A percentile compares a stretch with the other conserved stretches of the same genome.
These are phyloP conservation scores for Hemicordylus capensis DNA, from an alignment of 2,113 vertebrate species.

Conservation along the genomic window DNA sequence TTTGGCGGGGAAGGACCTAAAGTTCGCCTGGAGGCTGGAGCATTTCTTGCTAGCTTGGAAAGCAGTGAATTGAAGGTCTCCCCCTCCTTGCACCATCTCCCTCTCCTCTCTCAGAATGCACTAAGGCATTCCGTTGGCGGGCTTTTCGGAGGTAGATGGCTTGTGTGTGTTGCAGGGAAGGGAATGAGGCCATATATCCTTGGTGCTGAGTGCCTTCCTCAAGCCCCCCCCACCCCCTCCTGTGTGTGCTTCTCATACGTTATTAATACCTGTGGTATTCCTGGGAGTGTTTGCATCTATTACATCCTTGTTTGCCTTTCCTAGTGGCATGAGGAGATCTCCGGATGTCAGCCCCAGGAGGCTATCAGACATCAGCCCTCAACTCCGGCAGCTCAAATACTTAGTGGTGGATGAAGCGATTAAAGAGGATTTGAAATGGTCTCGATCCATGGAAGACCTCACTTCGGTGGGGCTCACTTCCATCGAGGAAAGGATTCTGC, in stretches of 20 bases:
- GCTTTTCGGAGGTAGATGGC: background rate
- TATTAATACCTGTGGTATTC: background rate
- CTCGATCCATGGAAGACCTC: constrained; percentile 92
- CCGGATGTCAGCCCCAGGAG: constrained; percentile 93
- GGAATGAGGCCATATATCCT: too few relatives aligned
- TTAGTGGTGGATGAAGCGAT: constrained; percentile 94
- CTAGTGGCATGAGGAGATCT: constrained; percentile 90
- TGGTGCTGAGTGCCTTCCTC: background rate
- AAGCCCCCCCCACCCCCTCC: background rate
- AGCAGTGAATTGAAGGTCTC: background rate
- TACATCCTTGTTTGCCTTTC: constrained; percentile 4
- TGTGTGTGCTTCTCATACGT: background rate
- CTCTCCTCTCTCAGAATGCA: background rate
- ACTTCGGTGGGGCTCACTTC: constrained; percentile 82
- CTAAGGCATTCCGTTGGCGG: background rate
- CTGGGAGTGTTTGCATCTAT: background rate
- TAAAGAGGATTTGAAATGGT: constrained; percentile 94
- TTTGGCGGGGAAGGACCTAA: background rate
- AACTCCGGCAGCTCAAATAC: constrained; percentile 94
- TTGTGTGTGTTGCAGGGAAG: background rate
- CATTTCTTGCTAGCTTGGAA: background rate
- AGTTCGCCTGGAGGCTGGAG: background rate
- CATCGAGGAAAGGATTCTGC: constrained; percentile 91
- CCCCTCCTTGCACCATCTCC: background rate
- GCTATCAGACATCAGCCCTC: constrained; percentile 95